These are phyloP conservation scores for Halictus rubicundus DNA, from an alignment of 1,140 invertebrate species.

Conservation along the genomic window DNA sequence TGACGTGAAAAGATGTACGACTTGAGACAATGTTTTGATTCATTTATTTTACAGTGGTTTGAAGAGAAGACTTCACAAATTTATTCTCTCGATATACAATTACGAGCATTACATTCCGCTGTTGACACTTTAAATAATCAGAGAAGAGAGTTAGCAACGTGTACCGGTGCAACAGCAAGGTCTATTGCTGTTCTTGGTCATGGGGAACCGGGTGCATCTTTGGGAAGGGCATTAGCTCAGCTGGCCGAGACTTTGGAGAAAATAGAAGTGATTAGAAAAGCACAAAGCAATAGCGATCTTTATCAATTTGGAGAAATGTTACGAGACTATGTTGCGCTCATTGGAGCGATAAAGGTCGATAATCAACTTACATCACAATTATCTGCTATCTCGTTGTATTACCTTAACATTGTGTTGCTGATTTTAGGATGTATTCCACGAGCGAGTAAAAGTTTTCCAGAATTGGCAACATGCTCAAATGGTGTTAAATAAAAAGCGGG, in stretches of 20 bases:
- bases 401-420: background rate
- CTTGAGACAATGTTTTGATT: background rate
- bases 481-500: slow-evolving; percentile 96
- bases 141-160: slow-evolving; percentile 91
- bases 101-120: slow-evolving; percentile 93
- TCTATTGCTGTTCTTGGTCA: slow-evolving; percentile 95
- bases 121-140: slow-evolving; percentile 94
- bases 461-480: slow-evolving; percentile 98
- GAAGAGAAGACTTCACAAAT: slow-evolving; percentile 97
- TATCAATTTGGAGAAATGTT: slow-evolving; percentile 95
- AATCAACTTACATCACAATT: background rate
- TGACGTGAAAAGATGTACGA: background rate
- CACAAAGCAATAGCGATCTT: slow-evolving; percentile 97
- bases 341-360: slow-evolving; percentile 92
- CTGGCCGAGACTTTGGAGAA: slow-evolving; percentile 91
- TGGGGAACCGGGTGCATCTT: slow-evolving; percentile 96
- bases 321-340: slow-evolving; percentile 96
- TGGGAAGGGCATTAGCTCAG: slow-evolving; percentile 95
- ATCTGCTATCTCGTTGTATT: background rate
- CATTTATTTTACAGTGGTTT: slow-evolving; percentile 92
- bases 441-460: slow-evolving; percentile 98
- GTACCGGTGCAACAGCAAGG: slow-evolving; percentile 91
- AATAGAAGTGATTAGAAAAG: slow-evolving; percentile 92
- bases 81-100: slow-evolving; percentile 94
- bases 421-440: slow-evolving; percentile 95